phyloP scores from a whole-genome alignment of 2,797 vertebrate species.

The Darevskia mixta region DNA sequence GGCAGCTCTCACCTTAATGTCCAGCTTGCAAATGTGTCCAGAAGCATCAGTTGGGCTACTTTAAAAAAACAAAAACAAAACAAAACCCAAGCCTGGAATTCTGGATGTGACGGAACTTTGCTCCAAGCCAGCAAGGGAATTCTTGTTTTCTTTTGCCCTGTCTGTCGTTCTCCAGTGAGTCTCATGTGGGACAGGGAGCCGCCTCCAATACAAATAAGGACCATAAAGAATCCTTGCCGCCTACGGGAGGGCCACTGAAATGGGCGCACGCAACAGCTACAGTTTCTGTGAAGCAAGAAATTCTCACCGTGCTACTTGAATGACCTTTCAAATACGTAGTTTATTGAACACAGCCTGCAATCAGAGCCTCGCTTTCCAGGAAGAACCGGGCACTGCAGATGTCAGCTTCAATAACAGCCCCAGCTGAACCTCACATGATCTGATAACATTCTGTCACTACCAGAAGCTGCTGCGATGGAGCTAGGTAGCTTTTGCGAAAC shows the following conservation, averaged over 20 bases:
- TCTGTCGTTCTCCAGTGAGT: background rate
- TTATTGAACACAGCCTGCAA: slow-evolving; percentile 21
- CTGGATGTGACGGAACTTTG: background rate
- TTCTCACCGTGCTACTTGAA: fast-evolving
- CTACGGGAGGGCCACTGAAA: background rate
- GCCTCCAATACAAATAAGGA: background rate
- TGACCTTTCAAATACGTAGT: slow-evolving; percentile 18
- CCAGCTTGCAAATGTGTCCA: background rate
- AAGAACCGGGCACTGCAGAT: slow-evolving; percentile 19
- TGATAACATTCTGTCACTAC: slow-evolving; percentile 21
- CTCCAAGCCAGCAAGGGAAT: background rate
- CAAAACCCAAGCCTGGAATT: background rate
- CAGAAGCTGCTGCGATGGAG: slow-evolving; percentile 6
- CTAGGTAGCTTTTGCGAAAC: background rate
- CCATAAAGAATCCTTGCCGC: background rate
- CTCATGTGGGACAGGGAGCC: background rate
- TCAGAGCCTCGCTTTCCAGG: slow-evolving; percentile 34
- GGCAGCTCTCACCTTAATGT: background rate
- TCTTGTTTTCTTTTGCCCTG: background rate
- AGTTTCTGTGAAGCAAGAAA: slow-evolving; percentile 6
- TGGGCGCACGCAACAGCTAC: background rate
- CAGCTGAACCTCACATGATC: slow-evolving; percentile 24
- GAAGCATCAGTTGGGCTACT: background rate
- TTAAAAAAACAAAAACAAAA: background rate
- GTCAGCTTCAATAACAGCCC: slow-evolving; percentile 6